Evolutionary conservation across 2,888 invertebrate species (phyloP).

Genomic region (Parasteatoda lunata): DNA sequence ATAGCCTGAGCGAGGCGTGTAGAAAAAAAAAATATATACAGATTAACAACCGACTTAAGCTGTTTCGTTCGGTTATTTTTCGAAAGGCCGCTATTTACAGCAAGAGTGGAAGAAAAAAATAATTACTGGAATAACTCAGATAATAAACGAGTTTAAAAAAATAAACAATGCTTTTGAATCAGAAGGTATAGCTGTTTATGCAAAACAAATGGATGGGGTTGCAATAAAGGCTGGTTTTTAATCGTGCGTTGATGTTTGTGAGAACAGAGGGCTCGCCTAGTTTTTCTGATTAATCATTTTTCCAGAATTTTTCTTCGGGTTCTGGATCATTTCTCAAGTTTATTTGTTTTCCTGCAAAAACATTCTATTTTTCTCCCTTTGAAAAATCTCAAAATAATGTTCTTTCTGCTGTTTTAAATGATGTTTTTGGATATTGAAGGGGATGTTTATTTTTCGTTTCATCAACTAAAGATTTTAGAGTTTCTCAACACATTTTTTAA

Average conservation of each 20-base stretch:
- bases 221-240: slow-evolving; percentile 34
- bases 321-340: slow-evolving; percentile 38
- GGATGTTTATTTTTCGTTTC: slow-evolving; percentile 53
- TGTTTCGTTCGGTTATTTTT: background rate
- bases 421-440: slow-evolving; percentile 35
- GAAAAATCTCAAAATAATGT: slow-evolving; percentile 12
- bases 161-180: slow-evolving; percentile 18
- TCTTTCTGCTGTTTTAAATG: slow-evolving; percentile 44
- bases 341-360: slow-evolving; percentile 32
- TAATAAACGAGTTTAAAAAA: background rate
- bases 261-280: slow-evolving; percentile 32
- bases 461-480: slow-evolving; percentile 31
- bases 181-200: slow-evolving; percentile 48
- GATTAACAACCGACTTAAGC: background rate
- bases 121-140: background rate
- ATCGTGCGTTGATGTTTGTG: slow-evolving; percentile 40
- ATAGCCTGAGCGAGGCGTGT: background rate
- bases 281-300: slow-evolving; percentile 57
- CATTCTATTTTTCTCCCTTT: slow-evolving; percentile 5
- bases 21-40: background rate
- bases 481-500: background rate
- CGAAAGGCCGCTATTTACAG: background rate
- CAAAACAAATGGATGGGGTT: slow-evolving; percentile 48
- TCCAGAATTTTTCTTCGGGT: slow-evolving; percentile 27
- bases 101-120: background rate